Evolutionary conservation across 2,113 vertebrate genomes (phyloP).

Genomic region (Myiozetetes cayanensis): DNA sequence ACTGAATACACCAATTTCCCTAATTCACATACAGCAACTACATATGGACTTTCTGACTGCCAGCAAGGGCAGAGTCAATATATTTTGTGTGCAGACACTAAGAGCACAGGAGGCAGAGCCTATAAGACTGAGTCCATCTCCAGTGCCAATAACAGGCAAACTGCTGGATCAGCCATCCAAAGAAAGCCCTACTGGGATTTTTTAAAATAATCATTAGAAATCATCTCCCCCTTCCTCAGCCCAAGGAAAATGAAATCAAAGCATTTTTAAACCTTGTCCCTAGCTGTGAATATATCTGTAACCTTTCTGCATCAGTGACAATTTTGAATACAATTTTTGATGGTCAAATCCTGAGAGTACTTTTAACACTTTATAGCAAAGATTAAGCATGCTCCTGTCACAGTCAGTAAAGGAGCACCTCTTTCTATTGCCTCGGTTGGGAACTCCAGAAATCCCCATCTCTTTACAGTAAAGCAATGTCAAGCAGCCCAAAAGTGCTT

Average conservation of each 20-base stretch:
- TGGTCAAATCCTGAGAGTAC: neutral
- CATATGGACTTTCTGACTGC: neutral
- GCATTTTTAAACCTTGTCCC: neutral
- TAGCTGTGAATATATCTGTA: neutral
- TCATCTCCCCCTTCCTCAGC: neutral
- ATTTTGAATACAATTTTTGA: neutral
- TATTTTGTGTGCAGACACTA: neutral
- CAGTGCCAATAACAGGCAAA: neutral
- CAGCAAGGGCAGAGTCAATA: neutral
- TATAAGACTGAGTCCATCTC: neutral
- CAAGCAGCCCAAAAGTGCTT: neutral
- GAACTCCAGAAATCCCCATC: neutral
- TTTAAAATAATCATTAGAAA: neutral
- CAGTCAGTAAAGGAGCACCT: neutral
- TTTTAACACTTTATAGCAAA: neutral
- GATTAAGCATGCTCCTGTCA: neutral
- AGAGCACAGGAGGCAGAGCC: neutral
- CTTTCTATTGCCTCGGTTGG: rapidly evolving
- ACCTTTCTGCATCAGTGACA: neutral
- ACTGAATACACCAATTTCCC: neutral
- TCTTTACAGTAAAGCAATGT: neutral
- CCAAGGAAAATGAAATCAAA: neutral
- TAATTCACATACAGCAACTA: neutral
- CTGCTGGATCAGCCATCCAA: neutral
- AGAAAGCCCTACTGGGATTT: neutral